Base-by-base conservation (phyloP, 2,888 invertebrate genomes). In the Harpalus rubripes region DNA sequence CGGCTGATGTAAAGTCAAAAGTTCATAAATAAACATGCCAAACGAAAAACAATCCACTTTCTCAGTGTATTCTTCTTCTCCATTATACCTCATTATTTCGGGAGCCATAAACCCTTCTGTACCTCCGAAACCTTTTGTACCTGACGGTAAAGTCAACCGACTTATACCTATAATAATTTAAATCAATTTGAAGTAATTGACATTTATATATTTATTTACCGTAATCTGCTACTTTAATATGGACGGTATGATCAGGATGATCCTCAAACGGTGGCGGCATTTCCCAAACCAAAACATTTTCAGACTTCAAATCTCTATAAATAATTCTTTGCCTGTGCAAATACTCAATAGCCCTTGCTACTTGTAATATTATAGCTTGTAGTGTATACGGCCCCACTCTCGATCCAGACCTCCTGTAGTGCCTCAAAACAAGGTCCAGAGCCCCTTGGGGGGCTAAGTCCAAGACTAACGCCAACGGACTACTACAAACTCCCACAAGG, bases 81-180 rank as follows among this genome's bases (percentile, higher is more conserved):
- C 99, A 90, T 99, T 99, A 91, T 98, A 98, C 74, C 98, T 94
- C 93, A 99, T 97, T 87, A 99, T 99, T 93, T 99, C 99, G 0
- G 99, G 99, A 1, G 99, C 99, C 97, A 99, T 99, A 91, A 99
- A 99, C 0, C 99, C 99, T 91, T 98, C 98, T 0, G 99, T 99
- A 1, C 99, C 99, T 0, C 99, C 99, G 92, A 99, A 99, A 0
- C 99, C 99, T 90, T 98, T 98, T 0, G 98, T 96, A 0, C 98
- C 98, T 0, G 97, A 97, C 0, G 98, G 97, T 7, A 98, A 93
- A 0, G 96, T 97, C 87, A 96, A 93, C 61, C 98, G 93, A 88
- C 98, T 98, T 85, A 98, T 98, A 78, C 97, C 95, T 95, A 88
- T 7, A 86, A 86, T 84, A 52, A 52, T 12, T 32, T 32, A 39